A percentile compares a stretch with the other conserved stretches of the same genome.
phyloP scores from a whole-genome alignment of 2,113 vertebrate genomes.

The Dolichotis patagonum region DNA sequence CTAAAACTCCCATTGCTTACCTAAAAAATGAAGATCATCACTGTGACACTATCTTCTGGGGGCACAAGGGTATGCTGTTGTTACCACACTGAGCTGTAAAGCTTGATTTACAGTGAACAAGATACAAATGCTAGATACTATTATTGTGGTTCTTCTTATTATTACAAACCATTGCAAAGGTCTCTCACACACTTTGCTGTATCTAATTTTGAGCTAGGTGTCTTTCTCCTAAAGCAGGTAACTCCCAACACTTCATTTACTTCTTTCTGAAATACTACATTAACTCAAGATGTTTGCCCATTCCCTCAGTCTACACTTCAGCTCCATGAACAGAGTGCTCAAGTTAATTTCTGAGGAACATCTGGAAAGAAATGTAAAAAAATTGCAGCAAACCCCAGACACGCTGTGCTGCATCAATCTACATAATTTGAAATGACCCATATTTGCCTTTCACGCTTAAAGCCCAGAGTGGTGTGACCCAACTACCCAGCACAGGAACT shows the following conservation, averaged over 20 bases:
- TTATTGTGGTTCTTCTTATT: background rate
- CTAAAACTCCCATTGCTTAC: background rate
- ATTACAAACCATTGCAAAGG: background rate
- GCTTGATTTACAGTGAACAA: background rate
- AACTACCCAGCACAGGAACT: background rate
- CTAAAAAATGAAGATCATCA: background rate
- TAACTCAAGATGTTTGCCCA: background rate
- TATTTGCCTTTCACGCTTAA: slow-evolving; percentile 28
- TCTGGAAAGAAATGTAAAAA: slow-evolving; percentile 41
- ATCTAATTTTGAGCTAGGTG: background rate
- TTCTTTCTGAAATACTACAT: background rate
- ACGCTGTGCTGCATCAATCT: slow-evolving; percentile 8
- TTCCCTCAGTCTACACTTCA: background rate
- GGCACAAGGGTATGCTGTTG: background rate
- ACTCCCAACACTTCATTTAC: slow-evolving; percentile 1
- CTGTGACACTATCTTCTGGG: background rate
- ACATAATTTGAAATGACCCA: slow-evolving; percentile 58
- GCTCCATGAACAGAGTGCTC: background rate
- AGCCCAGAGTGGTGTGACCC: slow-evolving; percentile 32
- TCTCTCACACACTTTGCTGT: background rate
- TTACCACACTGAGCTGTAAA: background rate
- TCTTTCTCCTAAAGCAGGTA: background rate
- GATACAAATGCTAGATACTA: background rate
- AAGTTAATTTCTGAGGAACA: slow-evolving; percentile 65
- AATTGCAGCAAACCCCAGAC: background rate